Evolutionary conservation across 2,113 vertebrate genomes (phyloP).

Genomic region (Micronycteris hirsuta): DNA sequence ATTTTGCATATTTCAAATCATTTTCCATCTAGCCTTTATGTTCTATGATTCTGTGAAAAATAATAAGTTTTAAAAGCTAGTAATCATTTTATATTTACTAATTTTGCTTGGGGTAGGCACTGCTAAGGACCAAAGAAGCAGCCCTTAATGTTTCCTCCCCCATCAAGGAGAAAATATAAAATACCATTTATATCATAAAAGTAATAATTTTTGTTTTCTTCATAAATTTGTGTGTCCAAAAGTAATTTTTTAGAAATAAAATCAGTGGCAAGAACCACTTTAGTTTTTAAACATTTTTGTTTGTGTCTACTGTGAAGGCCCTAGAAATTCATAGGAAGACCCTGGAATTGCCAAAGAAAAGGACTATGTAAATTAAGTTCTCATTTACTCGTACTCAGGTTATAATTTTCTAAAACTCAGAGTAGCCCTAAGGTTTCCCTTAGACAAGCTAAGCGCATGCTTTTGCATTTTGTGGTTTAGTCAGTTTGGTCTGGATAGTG

Average conservation of each 20-base stretch:
- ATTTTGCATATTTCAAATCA: neutral
- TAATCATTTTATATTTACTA: neutral
- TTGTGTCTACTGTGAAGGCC: conserved; percentile 4
- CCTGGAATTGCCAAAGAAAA: neutral
- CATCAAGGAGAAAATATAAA: neutral
- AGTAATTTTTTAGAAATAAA: neutral
- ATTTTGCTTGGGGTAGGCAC: neutral
- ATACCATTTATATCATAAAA: neutral
- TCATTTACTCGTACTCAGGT: neutral
- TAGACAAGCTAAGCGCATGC: neutral
- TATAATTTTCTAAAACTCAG: neutral
- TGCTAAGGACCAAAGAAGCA: neutral
- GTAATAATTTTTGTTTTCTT: neutral
- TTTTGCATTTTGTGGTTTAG: conserved; percentile 60
- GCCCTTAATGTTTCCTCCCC: neutral
- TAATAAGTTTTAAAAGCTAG: neutral
- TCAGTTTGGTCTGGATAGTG: conserved; percentile 58
- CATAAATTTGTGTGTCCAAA: neutral
- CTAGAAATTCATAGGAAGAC: neutral
- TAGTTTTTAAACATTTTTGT: neutral
- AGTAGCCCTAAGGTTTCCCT: neutral
- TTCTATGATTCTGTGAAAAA: neutral
- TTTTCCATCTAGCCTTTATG: neutral
- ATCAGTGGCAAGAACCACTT: neutral
- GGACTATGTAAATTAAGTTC: neutral